These are phyloP conservation scores for Gopherus flavomarginatus DNA, from an alignment of 2,113 vertebrate genomes.

Conservation along the genomic window DNA sequence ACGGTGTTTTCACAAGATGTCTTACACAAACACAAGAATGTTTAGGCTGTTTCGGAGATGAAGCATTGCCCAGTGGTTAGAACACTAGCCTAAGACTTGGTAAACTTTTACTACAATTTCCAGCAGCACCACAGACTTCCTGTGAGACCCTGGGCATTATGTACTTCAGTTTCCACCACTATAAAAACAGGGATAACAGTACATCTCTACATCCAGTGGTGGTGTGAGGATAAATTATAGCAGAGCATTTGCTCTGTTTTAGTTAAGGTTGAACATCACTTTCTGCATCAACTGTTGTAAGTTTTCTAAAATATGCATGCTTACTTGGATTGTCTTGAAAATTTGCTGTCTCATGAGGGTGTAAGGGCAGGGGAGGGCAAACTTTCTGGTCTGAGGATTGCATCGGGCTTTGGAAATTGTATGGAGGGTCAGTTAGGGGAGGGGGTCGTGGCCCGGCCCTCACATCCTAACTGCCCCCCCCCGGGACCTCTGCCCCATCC, in stretches of 20 bases:
- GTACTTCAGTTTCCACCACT: neutral
- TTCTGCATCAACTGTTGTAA: neutral
- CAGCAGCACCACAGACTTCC: neutral
- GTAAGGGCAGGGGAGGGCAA: neutral
- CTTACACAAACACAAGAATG: neutral
- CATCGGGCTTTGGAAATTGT: no score
- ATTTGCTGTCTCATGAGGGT: neutral
- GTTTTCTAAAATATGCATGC: neutral
- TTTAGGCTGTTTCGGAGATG: neutral
- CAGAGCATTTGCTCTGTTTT: neutral
- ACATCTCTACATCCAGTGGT: neutral
- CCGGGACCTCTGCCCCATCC: no score
- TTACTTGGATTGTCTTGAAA: neutral
- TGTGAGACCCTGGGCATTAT: neutral
- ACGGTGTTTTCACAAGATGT: neutral
- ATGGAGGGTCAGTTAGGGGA: no score
- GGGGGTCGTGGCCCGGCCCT: no score
- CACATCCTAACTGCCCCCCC: no score
- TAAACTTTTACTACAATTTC: no score
- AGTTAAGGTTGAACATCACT: neutral
- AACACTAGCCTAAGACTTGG: rapidly evolving
- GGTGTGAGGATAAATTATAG: neutral
- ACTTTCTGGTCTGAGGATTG: no score
- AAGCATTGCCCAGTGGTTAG: neutral
- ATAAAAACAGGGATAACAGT: neutral